phyloP scores from a whole-genome alignment of 2,113 vertebrate species.

The Emberiza fucata region DNA sequence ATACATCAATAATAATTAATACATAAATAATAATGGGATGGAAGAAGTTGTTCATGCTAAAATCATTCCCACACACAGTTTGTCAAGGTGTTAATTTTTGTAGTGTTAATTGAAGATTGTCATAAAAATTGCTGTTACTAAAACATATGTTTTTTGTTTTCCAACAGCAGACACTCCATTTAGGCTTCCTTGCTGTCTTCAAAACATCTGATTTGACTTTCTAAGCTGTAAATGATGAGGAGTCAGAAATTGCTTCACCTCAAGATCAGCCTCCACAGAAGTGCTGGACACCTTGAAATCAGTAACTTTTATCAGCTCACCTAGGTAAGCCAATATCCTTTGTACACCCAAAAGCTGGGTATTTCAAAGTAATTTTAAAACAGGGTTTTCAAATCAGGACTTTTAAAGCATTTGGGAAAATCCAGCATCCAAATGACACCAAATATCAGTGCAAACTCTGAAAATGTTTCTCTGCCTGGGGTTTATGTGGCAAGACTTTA shows the following conservation, averaged over 20 bases:
- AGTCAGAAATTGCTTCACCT: background rate
- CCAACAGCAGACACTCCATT: fast-evolving
- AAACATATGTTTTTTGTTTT: background rate
- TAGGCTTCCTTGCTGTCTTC: background rate
- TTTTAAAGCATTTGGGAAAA: background rate
- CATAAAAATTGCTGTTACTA: background rate
- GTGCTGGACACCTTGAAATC: background rate
- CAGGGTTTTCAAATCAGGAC: background rate
- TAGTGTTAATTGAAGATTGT: background rate
- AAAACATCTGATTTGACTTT: background rate
- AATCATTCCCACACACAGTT: background rate
- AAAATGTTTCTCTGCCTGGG: background rate
- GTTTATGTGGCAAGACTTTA: background rate
- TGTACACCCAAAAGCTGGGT: background rate
- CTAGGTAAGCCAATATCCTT: background rate
- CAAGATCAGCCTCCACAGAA: background rate
- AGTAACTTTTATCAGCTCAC: background rate
- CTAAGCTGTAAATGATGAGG: background rate
- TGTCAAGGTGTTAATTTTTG: background rate
- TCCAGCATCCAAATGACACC: background rate
- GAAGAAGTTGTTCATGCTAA: background rate
- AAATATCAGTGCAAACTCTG: background rate
- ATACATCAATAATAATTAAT: background rate
- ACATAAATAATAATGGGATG: background rate
- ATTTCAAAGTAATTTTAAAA: background rate